Conservation (phyloP, 2,888 invertebrate species). For the Cataglyphis rosenhaueri region DNA sequence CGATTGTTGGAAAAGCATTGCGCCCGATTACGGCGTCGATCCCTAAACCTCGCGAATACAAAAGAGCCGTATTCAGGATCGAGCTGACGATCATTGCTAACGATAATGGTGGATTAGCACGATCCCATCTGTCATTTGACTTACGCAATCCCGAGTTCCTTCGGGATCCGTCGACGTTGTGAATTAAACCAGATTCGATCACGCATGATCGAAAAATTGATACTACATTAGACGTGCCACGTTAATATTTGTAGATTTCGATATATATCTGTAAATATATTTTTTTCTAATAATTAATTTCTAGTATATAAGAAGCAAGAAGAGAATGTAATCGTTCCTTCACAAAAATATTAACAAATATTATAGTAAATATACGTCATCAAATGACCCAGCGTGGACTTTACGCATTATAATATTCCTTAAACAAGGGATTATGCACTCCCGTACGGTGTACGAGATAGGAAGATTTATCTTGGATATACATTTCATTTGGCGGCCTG, state of each 20-base stretch:
- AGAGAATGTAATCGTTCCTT: background rate
- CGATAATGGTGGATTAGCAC: slow-evolving; percentile 84
- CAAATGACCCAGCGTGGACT: background rate
- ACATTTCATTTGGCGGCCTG: slow-evolving; percentile 83
- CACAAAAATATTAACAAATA: background rate
- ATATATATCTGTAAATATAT: background rate
- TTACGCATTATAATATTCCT: background rate
- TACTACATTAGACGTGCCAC: background rate
- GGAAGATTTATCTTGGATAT: slow-evolving; percentile 78
- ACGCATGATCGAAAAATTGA: background rate
- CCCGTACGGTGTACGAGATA: slow-evolving; percentile 59
- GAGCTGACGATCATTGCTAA: slow-evolving; percentile 80
- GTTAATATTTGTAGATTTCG: background rate
- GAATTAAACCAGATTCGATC: slow-evolving; percentile 41
- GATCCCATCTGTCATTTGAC: slow-evolving; percentile 82
- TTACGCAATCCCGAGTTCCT: slow-evolving; percentile 60
- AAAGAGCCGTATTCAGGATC: slow-evolving; percentile 76
- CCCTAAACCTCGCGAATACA: slow-evolving; percentile 80
- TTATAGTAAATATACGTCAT: background rate
- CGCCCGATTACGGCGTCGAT: slow-evolving; percentile 70
- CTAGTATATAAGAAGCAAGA: background rate
- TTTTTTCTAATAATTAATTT: background rate
- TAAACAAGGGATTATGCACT: slow-evolving; percentile 27
- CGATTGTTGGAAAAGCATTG: slow-evolving; percentile 69
- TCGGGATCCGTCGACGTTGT: slow-evolving; percentile 33